These are phyloP conservation scores for Aleiodes testaceus DNA, from an alignment of 2,888 invertebrate species.

Conservation along the genomic window DNA sequence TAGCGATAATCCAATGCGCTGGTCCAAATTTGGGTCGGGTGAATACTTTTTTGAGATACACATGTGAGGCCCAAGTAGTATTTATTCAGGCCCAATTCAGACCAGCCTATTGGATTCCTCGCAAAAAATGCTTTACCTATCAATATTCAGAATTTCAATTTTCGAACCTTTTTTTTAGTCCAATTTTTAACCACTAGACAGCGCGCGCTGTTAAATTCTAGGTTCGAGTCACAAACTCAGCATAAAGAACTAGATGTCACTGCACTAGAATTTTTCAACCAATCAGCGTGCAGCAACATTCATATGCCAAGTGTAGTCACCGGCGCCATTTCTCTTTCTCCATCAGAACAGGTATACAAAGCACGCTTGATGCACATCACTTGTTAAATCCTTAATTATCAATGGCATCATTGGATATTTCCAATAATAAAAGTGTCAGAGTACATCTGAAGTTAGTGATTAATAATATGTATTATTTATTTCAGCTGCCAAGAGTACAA, in stretches of 20 bases:
- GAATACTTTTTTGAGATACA: too few relatives aligned
- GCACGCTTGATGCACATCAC: constrained; percentile 48
- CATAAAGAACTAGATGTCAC: neutral
- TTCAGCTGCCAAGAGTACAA: constrained; percentile 66
- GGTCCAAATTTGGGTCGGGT: too few relatives aligned
- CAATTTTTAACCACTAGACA: too few relatives aligned
- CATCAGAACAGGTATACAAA: constrained; percentile 62
- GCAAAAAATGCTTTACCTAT: too few relatives aligned
- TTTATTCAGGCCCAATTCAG: too few relatives aligned
- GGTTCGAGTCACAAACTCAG: neutral
- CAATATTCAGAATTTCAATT: too few relatives aligned
- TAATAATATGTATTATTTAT: constrained; percentile 62
- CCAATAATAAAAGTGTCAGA: constrained; percentile 40
- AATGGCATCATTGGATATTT: constrained; percentile 57
- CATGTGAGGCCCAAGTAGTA: too few relatives aligned
- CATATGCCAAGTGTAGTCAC: constrained; percentile 35
- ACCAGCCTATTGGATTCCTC: too few relatives aligned
- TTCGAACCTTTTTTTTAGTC: too few relatives aligned
- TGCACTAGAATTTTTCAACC: constrained; percentile 35
- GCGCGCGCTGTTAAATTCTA: too few relatives aligned
- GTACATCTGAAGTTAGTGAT: constrained; percentile 22
- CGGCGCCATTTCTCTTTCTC: constrained; percentile 60
- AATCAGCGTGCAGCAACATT: constrained; percentile 41
- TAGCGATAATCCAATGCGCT: too few relatives aligned
- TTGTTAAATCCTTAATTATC: constrained; percentile 59